These are phyloP conservation scores for Sebastes schlegelii DNA, from an alignment of 2,113 vertebrate genomes.

Conservation along the genomic window DNA sequence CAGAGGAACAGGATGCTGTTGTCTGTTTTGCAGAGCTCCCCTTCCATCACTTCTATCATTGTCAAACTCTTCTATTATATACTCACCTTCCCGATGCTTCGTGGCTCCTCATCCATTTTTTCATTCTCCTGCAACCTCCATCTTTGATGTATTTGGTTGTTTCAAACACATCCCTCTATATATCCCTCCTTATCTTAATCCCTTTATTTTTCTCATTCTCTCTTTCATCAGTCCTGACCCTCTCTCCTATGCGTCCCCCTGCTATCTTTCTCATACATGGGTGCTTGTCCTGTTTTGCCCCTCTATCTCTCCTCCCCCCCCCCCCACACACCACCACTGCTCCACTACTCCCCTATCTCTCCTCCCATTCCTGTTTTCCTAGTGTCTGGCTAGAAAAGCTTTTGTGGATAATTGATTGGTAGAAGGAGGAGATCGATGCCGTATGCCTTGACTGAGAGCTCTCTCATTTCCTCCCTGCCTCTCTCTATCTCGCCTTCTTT, in stretches of 20 bases:
- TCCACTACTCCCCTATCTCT: slow-evolving; percentile 52
- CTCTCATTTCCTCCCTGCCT: slow-evolving; percentile 79
- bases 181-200: slow-evolving; percentile 57
- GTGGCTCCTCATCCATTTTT: not conserved
- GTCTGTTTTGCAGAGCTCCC: slow-evolving; percentile 9
- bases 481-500: slow-evolving; percentile 61
- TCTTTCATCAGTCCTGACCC: slow-evolving; percentile 56
- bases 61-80: not conserved
- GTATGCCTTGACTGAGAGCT: slow-evolving; percentile 75
- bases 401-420: slow-evolving; percentile 85
- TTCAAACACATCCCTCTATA: slow-evolving; percentile 10
- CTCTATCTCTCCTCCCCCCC: slow-evolving; percentile 36
- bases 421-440: slow-evolving; percentile 80
- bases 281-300: slow-evolving; percentile 50
- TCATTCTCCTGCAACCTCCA: slow-evolving; percentile 10
- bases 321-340: not conserved
- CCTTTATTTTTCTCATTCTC: slow-evolving; percentile 49
- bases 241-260: slow-evolving; percentile 26
- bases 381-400: slow-evolving; percentile 80
- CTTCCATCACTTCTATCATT: not conserved
- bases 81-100: not conserved
- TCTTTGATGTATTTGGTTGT: slow-evolving; percentile 27
- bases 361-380: slow-evolving; percentile 67
- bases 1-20: slow-evolving; percentile 31
- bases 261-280: slow-evolving; percentile 46